These are phyloP conservation scores for Scaptomyza flava DNA, from an alignment of 2,888 invertebrate genomes.

Conservation along the genomic window DNA sequence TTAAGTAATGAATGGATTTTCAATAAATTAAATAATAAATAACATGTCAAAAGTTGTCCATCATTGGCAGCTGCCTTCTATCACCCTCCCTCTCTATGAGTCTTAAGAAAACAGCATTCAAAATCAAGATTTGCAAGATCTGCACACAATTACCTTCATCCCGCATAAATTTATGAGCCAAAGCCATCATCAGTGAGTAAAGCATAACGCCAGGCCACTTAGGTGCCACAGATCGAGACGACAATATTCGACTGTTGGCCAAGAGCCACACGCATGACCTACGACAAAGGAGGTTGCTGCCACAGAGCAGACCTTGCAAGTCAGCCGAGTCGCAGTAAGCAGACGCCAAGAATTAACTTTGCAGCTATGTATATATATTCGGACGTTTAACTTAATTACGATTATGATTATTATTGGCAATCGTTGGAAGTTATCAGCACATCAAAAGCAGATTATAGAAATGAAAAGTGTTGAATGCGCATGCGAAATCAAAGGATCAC, in stretches of 20 bases:
- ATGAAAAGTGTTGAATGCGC: constrained; percentile 56
- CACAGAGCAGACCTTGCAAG: background rate
- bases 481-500: constrained; percentile 64
- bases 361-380: constrained; percentile 13
- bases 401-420: constrained; percentile 39
- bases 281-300: constrained; percentile 44
- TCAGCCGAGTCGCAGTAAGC: constrained; percentile 2
- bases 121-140: constrained; percentile 37
- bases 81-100: background rate
- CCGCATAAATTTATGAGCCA: constrained; percentile 55
- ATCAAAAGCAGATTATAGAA: constrained; percentile 59
- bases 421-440: constrained; percentile 49
- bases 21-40: constrained; percentile 9
- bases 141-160: constrained; percentile 44
- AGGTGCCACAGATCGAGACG: constrained; percentile 32
- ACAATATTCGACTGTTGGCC: constrained; percentile 32
- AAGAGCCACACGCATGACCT: constrained; percentile 65
- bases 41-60: constrained; percentile 7
- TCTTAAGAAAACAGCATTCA: background rate
- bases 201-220: constrained; percentile 55
- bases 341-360: constrained; percentile 49
- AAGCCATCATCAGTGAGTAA: constrained; percentile 48
- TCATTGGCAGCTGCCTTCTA: background rate
- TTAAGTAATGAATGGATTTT: too few species aligned
- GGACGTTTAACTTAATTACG: constrained; percentile 70